Percentiles rank a stretch among this genome's conserved stretches.
phyloP scores from a whole-genome alignment of 2,113 vertebrate species.

The Vombatus ursinus region DNA sequence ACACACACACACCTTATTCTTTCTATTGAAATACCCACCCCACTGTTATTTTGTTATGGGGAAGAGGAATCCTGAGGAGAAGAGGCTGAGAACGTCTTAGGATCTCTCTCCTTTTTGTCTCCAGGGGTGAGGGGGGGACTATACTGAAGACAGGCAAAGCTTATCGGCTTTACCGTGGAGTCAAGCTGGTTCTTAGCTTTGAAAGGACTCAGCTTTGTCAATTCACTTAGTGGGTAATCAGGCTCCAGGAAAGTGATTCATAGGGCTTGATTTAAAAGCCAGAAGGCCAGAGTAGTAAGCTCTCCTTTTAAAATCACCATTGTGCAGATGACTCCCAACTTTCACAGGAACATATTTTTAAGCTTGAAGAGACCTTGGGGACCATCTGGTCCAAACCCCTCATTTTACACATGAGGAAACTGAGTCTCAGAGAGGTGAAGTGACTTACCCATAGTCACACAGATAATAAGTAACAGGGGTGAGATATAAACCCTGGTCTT shows the following conservation, averaged over 20 bases:
- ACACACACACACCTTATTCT: constrained; percentile 5
- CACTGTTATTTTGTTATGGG: not conserved
- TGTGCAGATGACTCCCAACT: not conserved
- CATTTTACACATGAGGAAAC: not conserved
- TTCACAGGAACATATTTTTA: not conserved
- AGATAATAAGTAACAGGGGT: not conserved
- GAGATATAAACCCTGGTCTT: not conserved
- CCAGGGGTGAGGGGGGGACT: not conserved
- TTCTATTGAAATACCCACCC: constrained; percentile 20
- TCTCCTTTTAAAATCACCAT: not conserved
- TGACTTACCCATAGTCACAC: not conserved
- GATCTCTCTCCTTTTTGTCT: not conserved
- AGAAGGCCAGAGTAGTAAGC: not conserved
- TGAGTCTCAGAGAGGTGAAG: not conserved
- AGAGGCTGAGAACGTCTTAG: not conserved
- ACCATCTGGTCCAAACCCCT: not conserved
- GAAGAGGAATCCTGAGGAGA: not conserved
- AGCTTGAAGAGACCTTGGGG: not conserved
- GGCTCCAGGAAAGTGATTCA: not conserved
- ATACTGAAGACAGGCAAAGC: not conserved
- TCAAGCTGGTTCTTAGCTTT: not conserved
- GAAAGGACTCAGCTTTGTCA: not conserved
- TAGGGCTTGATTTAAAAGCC: not conserved
- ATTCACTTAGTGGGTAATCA: not conserved
- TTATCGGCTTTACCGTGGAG: not conserved